Evolutionary conservation across 92 coral and sea anemone species (phyloP), one percentile per base, ranked within the genome.

Genomic region (Palythoa caribaeorum): DNA sequence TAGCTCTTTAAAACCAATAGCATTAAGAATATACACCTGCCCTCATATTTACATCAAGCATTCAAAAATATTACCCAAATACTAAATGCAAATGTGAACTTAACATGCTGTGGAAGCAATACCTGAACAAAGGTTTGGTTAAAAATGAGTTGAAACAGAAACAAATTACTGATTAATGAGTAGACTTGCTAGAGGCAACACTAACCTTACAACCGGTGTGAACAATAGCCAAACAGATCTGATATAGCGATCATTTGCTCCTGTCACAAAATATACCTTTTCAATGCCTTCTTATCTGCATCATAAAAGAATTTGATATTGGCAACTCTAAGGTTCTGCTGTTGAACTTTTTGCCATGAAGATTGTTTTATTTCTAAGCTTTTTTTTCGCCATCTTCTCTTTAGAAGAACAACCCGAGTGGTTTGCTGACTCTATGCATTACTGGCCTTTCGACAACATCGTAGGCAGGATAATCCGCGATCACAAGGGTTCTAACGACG

Each of bases 401-500:
- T 79, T 93, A 73, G 93, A 92, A 68, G 87, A 87, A 8, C 87
- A 93, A 60, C 86, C 86, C 59, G 92, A 95, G 80, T 97, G 98
- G 99, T 95, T 93, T 91, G 92, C 78, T 50, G 90, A 73, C 28
- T 73, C 98, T 1, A 79, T 78, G 28, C 92, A 92, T 68, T 97
- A 97, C 74, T 97, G 99, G 99, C 97, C 96, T 38, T 94, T 97
- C 52, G 97, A 97, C 84, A 87, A 76, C 39, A 83, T 91, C 74
- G 83, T 72, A n/a, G 88, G 90, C 3, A 63, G 60, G 16, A 80
- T 76, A 12, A 90, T 79, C 77, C 69, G 76, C 5, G 98, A 95
- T 55, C 90, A 90, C 83, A 88, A 77, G 35, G 96, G 98, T 2
- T 52, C 69, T 55, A 92, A 90, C 76, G 70, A 89, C 55, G 98